A percentile compares a stretch with the other conserved stretches of the same genome.
phyloP scores from a whole-genome alignment of 2,888 invertebrate species.

The Machimus rusticus region DNA sequence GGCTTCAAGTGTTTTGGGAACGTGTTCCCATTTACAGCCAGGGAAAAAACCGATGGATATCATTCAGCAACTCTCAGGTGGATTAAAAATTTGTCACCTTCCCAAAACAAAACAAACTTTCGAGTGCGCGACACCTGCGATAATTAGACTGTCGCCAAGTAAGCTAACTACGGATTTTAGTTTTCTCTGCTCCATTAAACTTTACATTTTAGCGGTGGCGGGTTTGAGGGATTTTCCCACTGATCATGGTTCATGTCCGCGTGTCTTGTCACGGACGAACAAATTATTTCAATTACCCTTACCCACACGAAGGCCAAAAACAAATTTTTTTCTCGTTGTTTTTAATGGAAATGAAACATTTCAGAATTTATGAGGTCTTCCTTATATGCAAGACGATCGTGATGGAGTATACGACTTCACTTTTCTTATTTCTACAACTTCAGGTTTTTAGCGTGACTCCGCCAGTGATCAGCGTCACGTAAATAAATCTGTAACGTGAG shows the following conservation, averaged over 20 bases:
- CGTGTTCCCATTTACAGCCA: not conserved
- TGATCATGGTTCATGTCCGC: not conserved
- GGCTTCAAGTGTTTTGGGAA: not conserved
- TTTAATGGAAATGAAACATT: slow-evolving; percentile 5
- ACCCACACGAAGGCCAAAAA: not conserved
- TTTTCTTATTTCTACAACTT: not conserved
- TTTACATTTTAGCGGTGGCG: not conserved
- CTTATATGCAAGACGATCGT: slow-evolving; percentile 19
- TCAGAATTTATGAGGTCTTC: slow-evolving; percentile 18
- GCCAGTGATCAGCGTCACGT: not conserved
- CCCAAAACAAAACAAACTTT: not conserved
- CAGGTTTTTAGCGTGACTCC: not conserved
- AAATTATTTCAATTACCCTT: slow-evolving; percentile 31
- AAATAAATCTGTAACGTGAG: slow-evolving; percentile 15
- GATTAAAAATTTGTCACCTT: slow-evolving; percentile 3
- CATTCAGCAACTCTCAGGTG: not conserved
- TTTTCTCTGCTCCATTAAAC: not conserved
- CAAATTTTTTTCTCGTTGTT: not conserved
- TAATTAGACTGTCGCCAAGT: not conserved
- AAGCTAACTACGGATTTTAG: not conserved
- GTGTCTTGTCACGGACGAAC: slow-evolving; percentile 2
- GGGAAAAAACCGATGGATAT: not conserved
- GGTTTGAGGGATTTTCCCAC: not conserved
- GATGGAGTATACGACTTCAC: slow-evolving; percentile 1
- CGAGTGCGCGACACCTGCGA: not conserved